These are phyloP conservation scores for Micropterix aruncella DNA, from an alignment of 2,888 invertebrate genomes.

Conservation along the genomic window DNA sequence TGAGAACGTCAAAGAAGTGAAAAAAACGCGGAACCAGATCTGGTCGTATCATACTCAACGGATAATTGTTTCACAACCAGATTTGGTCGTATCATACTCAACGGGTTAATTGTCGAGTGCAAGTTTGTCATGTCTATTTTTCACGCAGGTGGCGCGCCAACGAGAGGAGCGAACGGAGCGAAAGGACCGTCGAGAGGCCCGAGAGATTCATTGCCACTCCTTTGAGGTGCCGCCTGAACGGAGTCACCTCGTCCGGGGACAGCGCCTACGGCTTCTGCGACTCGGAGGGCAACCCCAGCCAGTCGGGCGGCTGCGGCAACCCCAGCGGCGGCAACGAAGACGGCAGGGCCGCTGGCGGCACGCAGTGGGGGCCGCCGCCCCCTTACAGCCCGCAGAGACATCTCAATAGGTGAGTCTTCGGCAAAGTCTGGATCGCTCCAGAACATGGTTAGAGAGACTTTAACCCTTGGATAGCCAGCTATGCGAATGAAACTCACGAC, in stretches of 20 bases:
- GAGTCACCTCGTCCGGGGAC: conserved; percentile 54
- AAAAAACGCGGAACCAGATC: no score
- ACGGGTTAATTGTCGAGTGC: neutral
- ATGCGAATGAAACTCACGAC: no score
- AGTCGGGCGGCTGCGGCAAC: conserved; percentile 17
- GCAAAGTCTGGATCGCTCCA: no score
- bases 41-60: no score
- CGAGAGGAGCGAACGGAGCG: neutral
- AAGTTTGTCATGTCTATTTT: neutral
- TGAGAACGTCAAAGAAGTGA: no score
- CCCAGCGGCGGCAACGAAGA: conserved; percentile 13
- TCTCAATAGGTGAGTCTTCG: conserved; percentile 25
- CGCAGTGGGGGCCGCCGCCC: conserved; percentile 72
- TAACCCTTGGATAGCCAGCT: no score
- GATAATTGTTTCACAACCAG: no score
- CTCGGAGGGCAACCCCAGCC: conserved; percentile 18
- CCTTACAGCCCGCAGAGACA: conserved; percentile 71
- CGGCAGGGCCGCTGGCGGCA: conserved; percentile 13
- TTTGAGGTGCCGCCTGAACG: conserved; percentile 44
- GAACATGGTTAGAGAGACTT: no score
- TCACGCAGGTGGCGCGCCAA: neutral
- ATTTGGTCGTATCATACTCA: no score
- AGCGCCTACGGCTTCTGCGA: conserved; percentile 70
- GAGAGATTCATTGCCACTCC: conserved; percentile 21
- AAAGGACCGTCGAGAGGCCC: neutral